Evolutionary conservation across 2,797 vertebrate genomes (phyloP).

Genomic region (Crax fasciolata): DNA sequence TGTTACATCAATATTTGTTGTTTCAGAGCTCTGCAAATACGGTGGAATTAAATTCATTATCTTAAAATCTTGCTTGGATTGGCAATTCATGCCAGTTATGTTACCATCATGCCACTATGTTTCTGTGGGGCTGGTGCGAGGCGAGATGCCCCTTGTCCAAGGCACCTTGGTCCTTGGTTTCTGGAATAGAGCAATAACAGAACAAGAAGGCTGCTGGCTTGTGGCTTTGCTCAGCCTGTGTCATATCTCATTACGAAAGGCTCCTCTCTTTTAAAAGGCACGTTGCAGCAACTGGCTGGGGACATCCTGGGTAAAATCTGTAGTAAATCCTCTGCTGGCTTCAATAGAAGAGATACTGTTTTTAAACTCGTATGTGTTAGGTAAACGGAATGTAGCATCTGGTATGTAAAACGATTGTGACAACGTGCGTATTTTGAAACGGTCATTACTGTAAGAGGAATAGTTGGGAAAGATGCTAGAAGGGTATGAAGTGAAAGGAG

Average conservation of each 20-base stretch:
- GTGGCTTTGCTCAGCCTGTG: not conserved
- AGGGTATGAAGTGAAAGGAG: not conserved
- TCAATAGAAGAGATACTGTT: not conserved
- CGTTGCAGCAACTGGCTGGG: not conserved
- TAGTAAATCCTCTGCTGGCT: not conserved
- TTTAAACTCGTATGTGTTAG: not conserved
- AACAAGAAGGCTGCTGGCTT: not conserved
- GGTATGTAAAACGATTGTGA: not conserved
- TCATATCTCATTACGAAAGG: not conserved
- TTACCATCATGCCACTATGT: not conserved
- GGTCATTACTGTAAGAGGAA: slow-evolving; percentile 20
- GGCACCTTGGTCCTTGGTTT: not conserved
- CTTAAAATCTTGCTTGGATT: not conserved
- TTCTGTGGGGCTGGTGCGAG: not conserved
- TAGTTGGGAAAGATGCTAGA: not conserved
- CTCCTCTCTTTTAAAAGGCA: not conserved
- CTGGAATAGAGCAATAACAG: not conserved
- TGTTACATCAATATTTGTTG: slow-evolving; percentile 27
- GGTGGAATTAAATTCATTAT: not conserved
- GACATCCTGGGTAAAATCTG: not conserved
- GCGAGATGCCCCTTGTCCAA: not conserved
- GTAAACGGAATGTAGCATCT: slow-evolving; percentile 5
- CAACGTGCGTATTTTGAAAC: slow-evolving; percentile 21
- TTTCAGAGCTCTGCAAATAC: slow-evolving; percentile 14
- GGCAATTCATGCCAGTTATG: not conserved